phyloP scores from a whole-genome alignment of 2,113 vertebrate species.

The Cyanocitta stelleri region DNA sequence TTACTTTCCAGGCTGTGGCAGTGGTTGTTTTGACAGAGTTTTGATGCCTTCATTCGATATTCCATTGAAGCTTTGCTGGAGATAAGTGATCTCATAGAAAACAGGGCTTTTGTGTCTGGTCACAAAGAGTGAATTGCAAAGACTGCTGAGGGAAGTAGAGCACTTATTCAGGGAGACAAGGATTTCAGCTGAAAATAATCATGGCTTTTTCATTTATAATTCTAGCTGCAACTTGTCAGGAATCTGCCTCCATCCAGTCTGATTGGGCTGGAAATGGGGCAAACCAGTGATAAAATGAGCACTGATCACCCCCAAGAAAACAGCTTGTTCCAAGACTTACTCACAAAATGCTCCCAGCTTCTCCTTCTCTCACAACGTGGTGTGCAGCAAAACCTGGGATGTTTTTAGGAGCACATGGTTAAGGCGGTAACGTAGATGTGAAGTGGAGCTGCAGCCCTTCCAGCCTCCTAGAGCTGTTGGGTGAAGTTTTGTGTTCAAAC shows the following conservation, averaged over 20 bases:
- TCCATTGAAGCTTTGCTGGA: background rate
- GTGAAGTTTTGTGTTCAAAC: background rate
- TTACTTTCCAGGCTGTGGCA: background rate
- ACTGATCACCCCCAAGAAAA: background rate
- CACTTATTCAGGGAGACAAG: background rate
- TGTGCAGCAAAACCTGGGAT: background rate
- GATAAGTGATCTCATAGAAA: slow-evolving; percentile 7
- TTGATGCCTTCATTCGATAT: background rate
- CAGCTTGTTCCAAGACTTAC: background rate
- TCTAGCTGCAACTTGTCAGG: background rate
- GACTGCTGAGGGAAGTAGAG: background rate
- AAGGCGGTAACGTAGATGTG: rapidly evolving
- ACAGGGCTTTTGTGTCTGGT: slow-evolving; percentile 11
- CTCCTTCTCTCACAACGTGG: background rate
- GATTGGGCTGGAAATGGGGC: background rate
- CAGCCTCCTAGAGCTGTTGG: background rate
- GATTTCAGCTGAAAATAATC: slow-evolving; percentile 22
- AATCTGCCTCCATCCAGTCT: background rate
- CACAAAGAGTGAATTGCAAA: background rate
- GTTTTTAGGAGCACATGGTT: background rate
- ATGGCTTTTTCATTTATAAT: background rate
- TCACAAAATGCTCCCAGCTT: background rate
- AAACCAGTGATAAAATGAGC: background rate
- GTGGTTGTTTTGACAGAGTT: background rate
- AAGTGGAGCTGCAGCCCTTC: background rate